These are phyloP conservation scores for Leptinotarsa texana DNA, from an alignment of 1,140 invertebrate genomes.

Conservation along the genomic window DNA sequence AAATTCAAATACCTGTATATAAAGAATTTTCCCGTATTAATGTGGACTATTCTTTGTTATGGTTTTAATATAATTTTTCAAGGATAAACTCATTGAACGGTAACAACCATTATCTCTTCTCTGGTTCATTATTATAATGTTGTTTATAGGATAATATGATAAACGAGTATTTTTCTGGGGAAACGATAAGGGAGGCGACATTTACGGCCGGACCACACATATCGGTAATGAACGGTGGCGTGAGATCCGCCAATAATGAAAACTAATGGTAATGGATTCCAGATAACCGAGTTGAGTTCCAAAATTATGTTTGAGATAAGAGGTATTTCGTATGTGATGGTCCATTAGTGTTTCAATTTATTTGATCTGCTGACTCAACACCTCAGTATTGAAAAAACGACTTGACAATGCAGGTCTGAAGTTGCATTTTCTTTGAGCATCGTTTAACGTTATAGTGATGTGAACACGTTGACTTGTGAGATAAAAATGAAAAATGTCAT, in stretches of 20 bases:
- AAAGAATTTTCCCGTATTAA: too few relatives aligned
- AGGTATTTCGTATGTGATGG: not conserved
- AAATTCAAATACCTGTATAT: too few relatives aligned
- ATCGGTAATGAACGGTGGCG: not conserved
- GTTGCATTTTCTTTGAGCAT: too few relatives aligned
- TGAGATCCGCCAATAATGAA: not conserved
- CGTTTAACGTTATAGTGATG: too few relatives aligned
- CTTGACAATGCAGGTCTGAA: too few relatives aligned
- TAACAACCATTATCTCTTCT: not conserved
- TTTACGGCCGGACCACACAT: not conserved
- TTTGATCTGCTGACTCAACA: not conserved
- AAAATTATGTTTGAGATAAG: constrained; percentile 1
- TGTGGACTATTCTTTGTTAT: too few relatives aligned
- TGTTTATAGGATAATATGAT: not conserved
- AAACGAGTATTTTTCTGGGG: not conserved
- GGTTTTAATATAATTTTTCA: not conserved
- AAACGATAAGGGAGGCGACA: constrained; percentile 8
- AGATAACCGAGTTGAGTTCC: not conserved
- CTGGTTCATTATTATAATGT: not conserved
- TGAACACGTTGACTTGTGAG: too few relatives aligned
- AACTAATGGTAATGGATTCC: constrained; percentile 6
- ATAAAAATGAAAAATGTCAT: too few relatives aligned
- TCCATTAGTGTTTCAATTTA: not conserved
- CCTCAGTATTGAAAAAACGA: not conserved
- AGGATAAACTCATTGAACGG: not conserved